phyloP scores from a whole-genome alignment of 2,113 vertebrate genomes.

The Actinemys pallida region DNA sequence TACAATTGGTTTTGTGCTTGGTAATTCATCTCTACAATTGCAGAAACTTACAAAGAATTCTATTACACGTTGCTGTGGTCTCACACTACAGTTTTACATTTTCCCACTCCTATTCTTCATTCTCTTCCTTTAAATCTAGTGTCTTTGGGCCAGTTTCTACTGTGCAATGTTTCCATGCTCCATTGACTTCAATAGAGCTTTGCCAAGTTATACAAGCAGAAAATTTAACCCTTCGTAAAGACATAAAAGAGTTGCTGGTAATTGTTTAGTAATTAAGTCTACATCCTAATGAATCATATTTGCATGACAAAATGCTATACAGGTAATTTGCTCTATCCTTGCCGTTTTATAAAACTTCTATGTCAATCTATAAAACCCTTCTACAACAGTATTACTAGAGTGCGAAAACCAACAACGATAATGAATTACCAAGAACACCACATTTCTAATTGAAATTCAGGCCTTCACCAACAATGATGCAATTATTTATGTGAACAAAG shows the following conservation, averaged over 20 bases:
- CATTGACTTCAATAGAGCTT: not conserved
- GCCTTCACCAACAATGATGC: not conserved
- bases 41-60: not conserved
- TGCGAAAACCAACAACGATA: not conserved
- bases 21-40: not conserved
- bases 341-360: not conserved
- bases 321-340: not conserved
- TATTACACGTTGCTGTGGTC: not conserved
- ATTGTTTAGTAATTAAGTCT: not conserved
- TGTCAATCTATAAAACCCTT: not conserved
- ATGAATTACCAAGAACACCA: not conserved
- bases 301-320: not conserved
- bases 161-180: not conserved
- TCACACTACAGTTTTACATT: not conserved
- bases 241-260: not conserved
- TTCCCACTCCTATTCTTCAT: not conserved
- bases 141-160: not conserved
- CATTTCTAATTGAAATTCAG: not conserved
- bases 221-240: not conserved
- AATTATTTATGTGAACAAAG: not conserved
- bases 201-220: not conserved
- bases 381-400: not conserved
- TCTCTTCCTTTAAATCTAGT: not conserved
- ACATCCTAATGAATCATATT: not conserved
- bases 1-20: not conserved